phyloP scores from a whole-genome alignment of 2,888 invertebrate species.

The Ochlodes sylvanus region DNA sequence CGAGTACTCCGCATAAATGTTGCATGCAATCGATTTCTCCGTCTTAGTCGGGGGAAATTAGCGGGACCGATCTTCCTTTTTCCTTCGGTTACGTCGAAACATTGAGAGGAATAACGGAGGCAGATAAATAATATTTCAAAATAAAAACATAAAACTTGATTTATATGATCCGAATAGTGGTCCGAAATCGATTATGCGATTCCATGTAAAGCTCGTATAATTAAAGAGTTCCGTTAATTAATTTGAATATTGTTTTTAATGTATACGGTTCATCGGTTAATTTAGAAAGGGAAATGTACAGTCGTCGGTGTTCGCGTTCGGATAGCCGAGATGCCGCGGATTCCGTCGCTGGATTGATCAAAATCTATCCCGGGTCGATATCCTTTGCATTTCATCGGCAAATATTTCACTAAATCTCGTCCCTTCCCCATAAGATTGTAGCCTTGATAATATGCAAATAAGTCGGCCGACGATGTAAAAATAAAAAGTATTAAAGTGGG shows the following conservation, averaged over 20 bases:
- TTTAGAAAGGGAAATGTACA: slow-evolving; percentile 31
- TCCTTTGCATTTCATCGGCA: slow-evolving; percentile 72
- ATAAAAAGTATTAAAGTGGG: slow-evolving; percentile 72
- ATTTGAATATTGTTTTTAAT: slow-evolving; percentile 50
- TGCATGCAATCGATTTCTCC: slow-evolving; percentile 68
- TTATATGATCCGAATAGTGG: slow-evolving; percentile 56
- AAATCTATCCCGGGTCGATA: slow-evolving; percentile 59
- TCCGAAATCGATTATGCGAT: slow-evolving; percentile 57
- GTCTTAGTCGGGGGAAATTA: slow-evolving; percentile 64
- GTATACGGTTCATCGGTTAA: slow-evolving; percentile 28
- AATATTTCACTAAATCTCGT: slow-evolving; percentile 77
- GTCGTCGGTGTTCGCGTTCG: slow-evolving; percentile 34
- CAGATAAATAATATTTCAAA: slow-evolving; percentile 52
- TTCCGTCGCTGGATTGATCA: slow-evolving; percentile 49
- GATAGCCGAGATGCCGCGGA: slow-evolving; percentile 49
- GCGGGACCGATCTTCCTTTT: slow-evolving; percentile 53
- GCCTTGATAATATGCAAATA: slow-evolving; percentile 80
- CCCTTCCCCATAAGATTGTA: slow-evolving; percentile 74
- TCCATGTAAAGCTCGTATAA: slow-evolving; percentile 51
- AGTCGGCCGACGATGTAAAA: slow-evolving; percentile 70
- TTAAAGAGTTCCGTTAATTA: slow-evolving; percentile 58
- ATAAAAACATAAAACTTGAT: slow-evolving; percentile 60
- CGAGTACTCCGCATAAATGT: slow-evolving; percentile 61
- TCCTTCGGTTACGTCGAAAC: slow-evolving; percentile 50
- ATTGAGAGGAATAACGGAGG: slow-evolving; percentile 50